Base-by-base conservation (phyloP, 2,113 vertebrate genomes). In the Columbina picui region DNA sequence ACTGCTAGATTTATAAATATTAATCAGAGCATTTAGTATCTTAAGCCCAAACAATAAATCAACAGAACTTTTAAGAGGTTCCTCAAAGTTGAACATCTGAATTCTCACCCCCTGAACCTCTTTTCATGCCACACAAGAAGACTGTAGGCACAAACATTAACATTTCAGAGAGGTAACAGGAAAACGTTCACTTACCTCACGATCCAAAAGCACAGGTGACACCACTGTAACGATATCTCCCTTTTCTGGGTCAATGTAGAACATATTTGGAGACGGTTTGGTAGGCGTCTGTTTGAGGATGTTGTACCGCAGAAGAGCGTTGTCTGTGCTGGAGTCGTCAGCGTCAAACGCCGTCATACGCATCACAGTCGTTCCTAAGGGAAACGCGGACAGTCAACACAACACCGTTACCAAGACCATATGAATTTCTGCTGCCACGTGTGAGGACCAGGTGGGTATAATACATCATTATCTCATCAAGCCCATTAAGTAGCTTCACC, bases 251-350 rank as follows among this genome's bases (percentile, higher is more conserved):
- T 99, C 99, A 38, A 99, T 99, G 97, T 99, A 99, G 98, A 99
- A 99, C 99, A 99, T 99, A 97, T 99, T 99, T 18, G 99, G 99
- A 7, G 99, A 99, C 0, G 99, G 99, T 91, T 99, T 99, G 97
- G 99, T 98, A 14, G 99, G 99, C 0, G 98, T 99, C 97, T 99
- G 99, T 34, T 98, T 98, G 32, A 99, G 96, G 89, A 99, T 99
- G 94, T 98, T 99, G 94, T 99, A 99, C 14, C 99, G 98, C 92
- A 99, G 96, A 1, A 98, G 99, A 1, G 99, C 99, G 8, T 99
- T 99, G 68, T 99, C 99, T 0, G 99, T 99, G 84, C 97, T 93
- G 0, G 99, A 97, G 87, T 99, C 99, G 2, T 99, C 99, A 0
- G 99, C 99, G 6, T 99, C 99, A 4, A 99, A 98, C 0, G 99